These are phyloP conservation scores for Clamator glandarius DNA, from an alignment of 2,797 vertebrate species.

Conservation along the genomic window DNA sequence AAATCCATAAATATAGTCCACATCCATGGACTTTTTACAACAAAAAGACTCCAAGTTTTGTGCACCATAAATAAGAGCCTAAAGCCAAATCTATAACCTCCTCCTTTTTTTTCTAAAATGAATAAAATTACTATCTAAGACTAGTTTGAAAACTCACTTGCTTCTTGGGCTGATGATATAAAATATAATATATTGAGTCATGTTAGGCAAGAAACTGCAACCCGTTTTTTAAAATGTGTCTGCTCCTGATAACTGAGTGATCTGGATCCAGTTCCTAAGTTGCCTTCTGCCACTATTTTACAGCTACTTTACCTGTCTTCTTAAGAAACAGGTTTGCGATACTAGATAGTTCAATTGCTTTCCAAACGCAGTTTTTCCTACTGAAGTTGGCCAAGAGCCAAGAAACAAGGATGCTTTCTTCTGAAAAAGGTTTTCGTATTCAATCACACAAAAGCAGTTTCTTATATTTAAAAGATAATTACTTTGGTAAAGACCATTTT, in stretches of 20 bases:
- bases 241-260: not conserved
- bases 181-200: not conserved
- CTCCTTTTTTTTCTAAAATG: not conserved
- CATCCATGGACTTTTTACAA: not conserved
- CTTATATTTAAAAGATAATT: not conserved
- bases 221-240: not conserved
- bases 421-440: not conserved
- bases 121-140: not conserved
- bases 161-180: not conserved
- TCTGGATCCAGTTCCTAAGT: not conserved
- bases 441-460: not conserved
- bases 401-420: not conserved
- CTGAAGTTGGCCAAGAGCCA: not conserved
- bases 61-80: constrained; percentile 34
- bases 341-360: not conserved
- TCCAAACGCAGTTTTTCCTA: not conserved
- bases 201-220: not conserved
- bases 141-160: constrained; percentile 31
- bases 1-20: not conserved
- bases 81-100: not conserved
- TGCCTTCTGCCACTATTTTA: not conserved
- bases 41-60: constrained; percentile 19
- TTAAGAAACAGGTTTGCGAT: not conserved
- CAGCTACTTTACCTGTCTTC: not conserved
- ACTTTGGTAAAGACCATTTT: not conserved